Base-by-base conservation (phyloP, 2,113 vertebrate genomes). In the Nycticorax nycticorax region DNA sequence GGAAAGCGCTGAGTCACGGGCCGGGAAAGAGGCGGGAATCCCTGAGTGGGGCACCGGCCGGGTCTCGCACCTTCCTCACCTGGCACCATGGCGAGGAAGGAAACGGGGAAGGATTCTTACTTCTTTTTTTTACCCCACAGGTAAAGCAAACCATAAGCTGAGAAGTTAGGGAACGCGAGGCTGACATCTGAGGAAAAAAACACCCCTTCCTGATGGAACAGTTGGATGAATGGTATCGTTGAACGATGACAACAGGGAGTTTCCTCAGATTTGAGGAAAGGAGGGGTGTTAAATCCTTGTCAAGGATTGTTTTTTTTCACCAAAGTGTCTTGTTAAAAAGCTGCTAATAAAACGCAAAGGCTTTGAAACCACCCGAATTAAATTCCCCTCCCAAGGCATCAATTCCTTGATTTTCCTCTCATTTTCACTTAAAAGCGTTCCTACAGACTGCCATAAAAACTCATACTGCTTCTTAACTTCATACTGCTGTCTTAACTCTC, bases 1-100 rank as follows among this genome's bases (percentile, higher is more conserved):
- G 7, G 48, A 50, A 64, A 72, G 17, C 75, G 95, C 93, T 95
- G 95, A 93, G 62, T 93, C 95, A 95, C 75, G 56, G 56, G 6
- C 30, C 66, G 6, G 35, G 7, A 33, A 75, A 39, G 15, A 37
- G 13, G 52, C 37, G 15, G 43, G 26, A 24, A 23, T 4, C 18
- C 9, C 59, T 43, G 41, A 43, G 14, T 14, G 45, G 45, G 63
- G 24, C 21, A 5, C 15, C 24, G 37, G 37, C 9, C 8, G 23
- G 27, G 18, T 5, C 66, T 9, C 66, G 35, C 55, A 14, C 26
- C 63, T 37, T 5, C 35, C 77, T 19, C 91, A 18, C 15, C 81
- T 28, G 60, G 33, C 47, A 3, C 27, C 6, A 8, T 8, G 43
- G 48, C 17, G 48, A 7, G 37, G 30, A 6, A 3, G 9, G 16